phyloP scores from a whole-genome alignment of 2,797 vertebrate genomes.

The Distichodus sexfasciatus region DNA sequence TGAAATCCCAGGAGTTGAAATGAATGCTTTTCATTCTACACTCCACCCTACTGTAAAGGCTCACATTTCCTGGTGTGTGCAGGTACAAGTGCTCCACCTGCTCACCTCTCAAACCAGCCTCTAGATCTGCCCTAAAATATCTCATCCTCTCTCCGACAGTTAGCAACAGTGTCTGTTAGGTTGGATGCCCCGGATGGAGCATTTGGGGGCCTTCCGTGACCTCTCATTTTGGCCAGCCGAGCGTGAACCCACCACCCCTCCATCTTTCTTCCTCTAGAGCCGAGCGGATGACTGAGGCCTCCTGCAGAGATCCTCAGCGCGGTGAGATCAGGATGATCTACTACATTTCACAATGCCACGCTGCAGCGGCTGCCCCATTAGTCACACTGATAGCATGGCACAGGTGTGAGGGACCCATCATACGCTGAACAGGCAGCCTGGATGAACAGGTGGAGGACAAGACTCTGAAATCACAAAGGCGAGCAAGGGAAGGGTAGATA shows the following conservation, averaged over 20 bases:
- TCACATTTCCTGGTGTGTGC: background rate
- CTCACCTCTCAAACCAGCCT: background rate
- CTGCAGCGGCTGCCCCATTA: constrained; percentile 43
- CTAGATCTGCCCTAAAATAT: background rate
- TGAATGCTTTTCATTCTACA: background rate
- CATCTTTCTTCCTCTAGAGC: constrained; percentile 5
- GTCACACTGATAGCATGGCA: constrained; percentile 35
- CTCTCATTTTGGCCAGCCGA: constrained; percentile 20
- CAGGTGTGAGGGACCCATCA: constrained; percentile 26
- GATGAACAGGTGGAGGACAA: constrained; percentile 1
- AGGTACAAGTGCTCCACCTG: background rate
- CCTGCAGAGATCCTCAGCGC: constrained; percentile 42
- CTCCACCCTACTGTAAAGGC: background rate
- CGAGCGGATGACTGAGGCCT: constrained; percentile 20
- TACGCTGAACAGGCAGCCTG: constrained; percentile 21
- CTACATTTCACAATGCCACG: constrained; percentile 43
- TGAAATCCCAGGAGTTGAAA: background rate
- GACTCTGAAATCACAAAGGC: constrained; percentile 6
- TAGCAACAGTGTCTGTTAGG: constrained; percentile 22
- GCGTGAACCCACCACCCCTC: constrained; percentile 17
- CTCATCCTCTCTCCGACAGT: constrained; percentile 30
- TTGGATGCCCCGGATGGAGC: constrained; percentile 38
- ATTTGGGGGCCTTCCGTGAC: constrained; percentile 24
- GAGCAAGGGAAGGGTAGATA: background rate
- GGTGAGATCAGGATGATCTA: constrained; percentile 51